Conservation (phyloP, 2,797 vertebrate genomes). For the Cyprinodon diabolis region DNA sequence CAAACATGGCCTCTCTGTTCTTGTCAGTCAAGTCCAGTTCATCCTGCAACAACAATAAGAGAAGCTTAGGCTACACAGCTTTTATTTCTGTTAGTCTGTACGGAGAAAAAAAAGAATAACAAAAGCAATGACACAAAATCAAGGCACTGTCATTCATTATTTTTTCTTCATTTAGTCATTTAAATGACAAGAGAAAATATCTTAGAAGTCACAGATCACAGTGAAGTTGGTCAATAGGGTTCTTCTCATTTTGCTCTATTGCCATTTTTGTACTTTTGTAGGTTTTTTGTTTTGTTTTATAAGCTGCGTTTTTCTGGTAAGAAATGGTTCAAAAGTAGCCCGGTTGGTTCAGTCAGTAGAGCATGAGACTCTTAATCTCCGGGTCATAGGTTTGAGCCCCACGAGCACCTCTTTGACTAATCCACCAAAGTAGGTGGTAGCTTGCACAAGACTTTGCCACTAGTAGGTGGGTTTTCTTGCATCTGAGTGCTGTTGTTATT, state of each 20-base stretch:
- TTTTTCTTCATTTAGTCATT: neutral
- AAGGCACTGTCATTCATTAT: neutral
- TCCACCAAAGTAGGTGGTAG: no score
- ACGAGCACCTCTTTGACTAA: no score
- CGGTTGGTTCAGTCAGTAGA: no score
- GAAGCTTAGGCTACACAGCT: neutral
- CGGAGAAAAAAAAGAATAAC: neutral
- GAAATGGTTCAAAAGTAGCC: neutral
- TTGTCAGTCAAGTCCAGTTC: constrained; percentile 97
- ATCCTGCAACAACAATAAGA: constrained; percentile 81
- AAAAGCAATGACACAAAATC: neutral
- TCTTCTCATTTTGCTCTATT: neutral
- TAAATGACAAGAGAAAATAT: constrained; percentile 1
- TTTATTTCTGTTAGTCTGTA: neutral
- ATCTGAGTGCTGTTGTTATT: no score
- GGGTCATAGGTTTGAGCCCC: no score
- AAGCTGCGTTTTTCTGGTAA: neutral
- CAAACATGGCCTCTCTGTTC: constrained; percentile 97
- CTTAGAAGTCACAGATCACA: constrained; percentile 17
- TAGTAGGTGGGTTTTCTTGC: no score
- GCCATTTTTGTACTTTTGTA: neutral
- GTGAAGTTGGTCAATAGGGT: neutral
- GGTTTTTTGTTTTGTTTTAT: neutral
- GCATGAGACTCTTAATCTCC: no score
- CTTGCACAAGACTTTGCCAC: no score